Conservation (phyloP, 1,140 invertebrate genomes). For the Dermatophagoides farinae region DNA sequence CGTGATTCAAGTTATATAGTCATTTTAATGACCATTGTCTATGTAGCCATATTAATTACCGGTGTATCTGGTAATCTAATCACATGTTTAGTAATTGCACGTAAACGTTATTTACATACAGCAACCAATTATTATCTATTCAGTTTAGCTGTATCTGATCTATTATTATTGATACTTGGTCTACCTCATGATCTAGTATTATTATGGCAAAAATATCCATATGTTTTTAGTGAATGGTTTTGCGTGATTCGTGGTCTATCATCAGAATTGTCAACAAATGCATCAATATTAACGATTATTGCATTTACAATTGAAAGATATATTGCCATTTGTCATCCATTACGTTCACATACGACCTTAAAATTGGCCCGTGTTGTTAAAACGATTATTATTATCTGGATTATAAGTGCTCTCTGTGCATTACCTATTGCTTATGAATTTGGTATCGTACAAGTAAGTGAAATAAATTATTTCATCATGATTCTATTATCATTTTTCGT, state of each 20-base stretch:
- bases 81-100: slow-evolving; percentile 32
- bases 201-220: slow-evolving; percentile 38
- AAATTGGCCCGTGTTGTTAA: slow-evolving; percentile 37
- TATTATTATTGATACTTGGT: slow-evolving; percentile 33
- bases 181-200: slow-evolving; percentile 27
- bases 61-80: slow-evolving; percentile 31
- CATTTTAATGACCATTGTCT: slow-evolving; percentile 26
- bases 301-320: slow-evolving; percentile 87
- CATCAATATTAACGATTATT: slow-evolving; percentile 65
- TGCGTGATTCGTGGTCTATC: slow-evolving; percentile 48
- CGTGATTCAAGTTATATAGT: slow-evolving; percentile 15
- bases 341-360: slow-evolving; percentile 63
- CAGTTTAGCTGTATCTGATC: slow-evolving; percentile 38
- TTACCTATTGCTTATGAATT: slow-evolving; percentile 13
- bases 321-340: slow-evolving; percentile 82
- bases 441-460: slow-evolving; percentile 13
- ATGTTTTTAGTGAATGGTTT: slow-evolving; percentile 60
- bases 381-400: slow-evolving; percentile 37
- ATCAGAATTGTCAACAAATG: slow-evolving; percentile 74
- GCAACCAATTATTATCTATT: slow-evolving; percentile 36
- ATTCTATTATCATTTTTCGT: too few relatives aligned
- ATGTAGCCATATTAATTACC: slow-evolving; percentile 26
- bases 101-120: slow-evolving; percentile 29
- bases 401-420: slow-evolving; percentile 37
- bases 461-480: too few relatives aligned